Evolutionary conservation across 2,113 vertebrate species (phyloP).

Genomic region (Brachypteracias leptosomus): DNA sequence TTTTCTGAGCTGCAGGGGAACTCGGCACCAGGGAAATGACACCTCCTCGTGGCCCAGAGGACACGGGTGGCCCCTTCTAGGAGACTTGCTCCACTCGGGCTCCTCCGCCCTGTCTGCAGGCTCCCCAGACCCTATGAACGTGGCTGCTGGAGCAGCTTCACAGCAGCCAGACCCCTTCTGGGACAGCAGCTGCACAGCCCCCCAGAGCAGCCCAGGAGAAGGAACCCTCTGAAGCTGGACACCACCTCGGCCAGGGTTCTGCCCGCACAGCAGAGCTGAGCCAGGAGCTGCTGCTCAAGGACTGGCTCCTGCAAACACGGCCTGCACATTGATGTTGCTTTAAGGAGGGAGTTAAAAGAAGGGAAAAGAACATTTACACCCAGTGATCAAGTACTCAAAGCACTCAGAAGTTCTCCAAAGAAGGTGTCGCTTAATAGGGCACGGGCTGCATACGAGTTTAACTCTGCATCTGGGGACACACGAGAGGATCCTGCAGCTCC

Average conservation of each 20-base stretch:
- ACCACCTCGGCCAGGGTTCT: not conserved
- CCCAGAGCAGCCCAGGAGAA: no score
- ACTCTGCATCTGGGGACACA: not conserved
- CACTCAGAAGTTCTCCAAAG: not conserved
- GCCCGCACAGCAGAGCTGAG: not conserved
- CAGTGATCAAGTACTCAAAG: not conserved
- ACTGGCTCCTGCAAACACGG: not conserved
- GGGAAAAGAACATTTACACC: constrained; percentile 30
- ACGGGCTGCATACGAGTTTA: not conserved
- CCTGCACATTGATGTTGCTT: constrained; percentile 25
- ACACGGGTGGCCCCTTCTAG: not conserved
- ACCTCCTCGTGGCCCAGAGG: not conserved
- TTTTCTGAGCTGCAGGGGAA: not conserved
- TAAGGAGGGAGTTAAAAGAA: constrained; percentile 16
- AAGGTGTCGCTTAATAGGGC: not conserved
- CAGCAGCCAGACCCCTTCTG: not conserved
- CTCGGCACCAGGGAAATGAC: not conserved
- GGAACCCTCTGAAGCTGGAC: not conserved
- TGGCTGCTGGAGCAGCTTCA: not conserved
- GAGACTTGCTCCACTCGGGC: not conserved
- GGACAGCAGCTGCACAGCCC: no score
- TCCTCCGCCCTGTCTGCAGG: not conserved
- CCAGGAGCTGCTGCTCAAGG: constrained; percentile 40
- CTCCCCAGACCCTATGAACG: not conserved
- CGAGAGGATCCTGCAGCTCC: not conserved